These are phyloP conservation scores for Drosophila mayri DNA, from an alignment of 1,140 invertebrate genomes.

Conservation along the genomic window DNA sequence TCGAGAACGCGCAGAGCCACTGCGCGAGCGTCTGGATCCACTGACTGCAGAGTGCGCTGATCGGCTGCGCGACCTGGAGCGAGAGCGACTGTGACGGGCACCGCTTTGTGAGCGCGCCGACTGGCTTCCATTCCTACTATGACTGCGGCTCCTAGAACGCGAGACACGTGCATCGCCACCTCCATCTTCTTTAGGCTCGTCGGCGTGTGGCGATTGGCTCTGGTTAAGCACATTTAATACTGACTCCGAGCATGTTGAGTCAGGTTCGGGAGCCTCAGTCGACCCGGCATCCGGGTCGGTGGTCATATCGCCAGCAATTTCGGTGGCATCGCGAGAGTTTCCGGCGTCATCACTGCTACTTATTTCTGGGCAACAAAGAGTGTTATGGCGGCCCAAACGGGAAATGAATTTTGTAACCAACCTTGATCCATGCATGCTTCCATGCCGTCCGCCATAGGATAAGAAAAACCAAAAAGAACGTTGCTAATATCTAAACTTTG, in stretches of 20 bases:
- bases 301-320: background rate
- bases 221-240: slow-evolving; percentile 15
- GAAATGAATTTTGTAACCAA: slow-evolving; percentile 15
- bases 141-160: slow-evolving; percentile 24
- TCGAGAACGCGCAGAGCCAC: slow-evolving; percentile 72
- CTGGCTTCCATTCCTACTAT: slow-evolving; percentile 5
- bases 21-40: slow-evolving; percentile 77
- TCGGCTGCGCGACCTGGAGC: slow-evolving; percentile 84
- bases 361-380: slow-evolving; percentile 13
- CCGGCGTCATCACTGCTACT: slow-evolving; percentile 4
- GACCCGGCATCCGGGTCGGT: background rate
- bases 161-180: background rate
- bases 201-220: slow-evolving; percentile 12
- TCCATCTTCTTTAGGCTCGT: background rate
- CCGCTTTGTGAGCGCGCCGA: slow-evolving; percentile 72
- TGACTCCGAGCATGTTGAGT: slow-evolving; percentile 14
- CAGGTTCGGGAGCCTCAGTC: slow-evolving; percentile 1
- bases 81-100: slow-evolving; percentile 76
- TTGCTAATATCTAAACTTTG: background rate
- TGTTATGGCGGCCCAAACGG: background rate
- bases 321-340: slow-evolving; percentile 1
- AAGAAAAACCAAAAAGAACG: background rate
- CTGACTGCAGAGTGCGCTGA: slow-evolving; percentile 78
- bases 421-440: slow-evolving; percentile 23
- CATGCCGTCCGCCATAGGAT: background rate